Evolutionary conservation across 2,113 vertebrate species (phyloP).

Genomic region (Alouatta palliata): DNA sequence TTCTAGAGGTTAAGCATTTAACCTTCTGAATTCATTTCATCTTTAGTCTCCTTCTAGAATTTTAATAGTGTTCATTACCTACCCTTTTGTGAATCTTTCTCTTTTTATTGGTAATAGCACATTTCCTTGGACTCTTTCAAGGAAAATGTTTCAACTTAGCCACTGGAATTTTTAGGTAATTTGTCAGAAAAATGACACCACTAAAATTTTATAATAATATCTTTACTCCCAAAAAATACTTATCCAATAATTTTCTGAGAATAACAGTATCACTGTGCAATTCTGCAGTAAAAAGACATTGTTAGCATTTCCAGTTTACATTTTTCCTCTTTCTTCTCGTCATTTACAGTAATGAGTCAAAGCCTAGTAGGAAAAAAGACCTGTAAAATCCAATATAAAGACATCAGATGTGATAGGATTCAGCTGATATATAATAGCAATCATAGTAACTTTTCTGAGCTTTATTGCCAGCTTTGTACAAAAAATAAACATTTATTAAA

Average conservation of each 20-base stretch:
- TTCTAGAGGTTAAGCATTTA: slow-evolving; percentile 22
- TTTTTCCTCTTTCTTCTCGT: slow-evolving; percentile 50
- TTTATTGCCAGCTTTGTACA: slow-evolving; percentile 53
- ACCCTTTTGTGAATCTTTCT: background rate
- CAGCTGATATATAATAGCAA: slow-evolving; percentile 44
- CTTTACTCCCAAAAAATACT: background rate
- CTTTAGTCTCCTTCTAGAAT: slow-evolving; percentile 31
- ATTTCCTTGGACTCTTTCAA: slow-evolving; percentile 46
- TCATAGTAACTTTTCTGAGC: slow-evolving; percentile 39
- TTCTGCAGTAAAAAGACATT: slow-evolving; percentile 31
- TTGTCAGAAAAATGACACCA: slow-evolving; percentile 22
- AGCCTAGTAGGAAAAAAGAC: background rate
- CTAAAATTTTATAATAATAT: slow-evolving; percentile 25
- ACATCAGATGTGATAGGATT: slow-evolving; percentile 27
- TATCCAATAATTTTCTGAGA: slow-evolving; percentile 1
- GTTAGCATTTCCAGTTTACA: slow-evolving; percentile 46
- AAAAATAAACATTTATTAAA: slow-evolving; percentile 68
- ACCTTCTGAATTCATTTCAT: slow-evolving; percentile 28
- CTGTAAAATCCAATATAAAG: slow-evolving; percentile 48
- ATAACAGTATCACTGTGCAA: background rate
- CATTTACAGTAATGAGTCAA: slow-evolving; percentile 57
- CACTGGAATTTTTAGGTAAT: slow-evolving; percentile 48
- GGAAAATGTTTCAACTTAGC: slow-evolving; percentile 6
- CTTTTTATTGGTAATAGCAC: slow-evolving; percentile 26
- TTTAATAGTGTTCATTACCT: slow-evolving; percentile 49